Conservation (phyloP, 2,113 vertebrate genomes). For the Rattus norvegicus region GRCr8 NC_086028.1:84882501-84883000, state of each 20-base stretch:
- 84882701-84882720: neutral
- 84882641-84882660: neutral
- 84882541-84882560: conserved; percentile 15
- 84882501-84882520: neutral
- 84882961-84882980: neutral
- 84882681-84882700: neutral
- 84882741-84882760: neutral
- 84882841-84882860: neutral
- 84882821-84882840: neutral
- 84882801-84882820: neutral
- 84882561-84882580: neutral
- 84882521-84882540: neutral
- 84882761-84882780: neutral
- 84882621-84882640: neutral
- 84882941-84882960: neutral
- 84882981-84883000: conserved; percentile 71
- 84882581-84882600: too few relatives aligned
- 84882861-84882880: neutral
- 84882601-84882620: neutral
- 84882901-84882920: neutral
- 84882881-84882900: neutral
- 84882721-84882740: neutral
- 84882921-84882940: neutral
- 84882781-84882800: neutral
- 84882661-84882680: neutral